These are phyloP conservation scores for Leucozona laternaria DNA, from an alignment of 2,888 invertebrate genomes.

Conservation along the genomic window DNA sequence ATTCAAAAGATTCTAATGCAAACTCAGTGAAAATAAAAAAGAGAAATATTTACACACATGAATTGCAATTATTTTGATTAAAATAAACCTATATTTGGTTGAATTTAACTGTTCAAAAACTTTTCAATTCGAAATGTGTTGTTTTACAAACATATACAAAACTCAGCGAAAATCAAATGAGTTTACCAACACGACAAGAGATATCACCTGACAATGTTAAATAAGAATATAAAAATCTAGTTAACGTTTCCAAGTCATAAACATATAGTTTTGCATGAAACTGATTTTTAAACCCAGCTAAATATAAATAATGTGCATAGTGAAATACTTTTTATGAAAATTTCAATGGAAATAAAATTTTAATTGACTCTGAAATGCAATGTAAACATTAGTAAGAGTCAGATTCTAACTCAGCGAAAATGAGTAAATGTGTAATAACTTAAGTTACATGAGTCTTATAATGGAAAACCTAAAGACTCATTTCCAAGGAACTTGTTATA, in stretches of 20 bases:
- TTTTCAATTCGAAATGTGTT: not conserved
- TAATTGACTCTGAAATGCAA: too few species aligned
- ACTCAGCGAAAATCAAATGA: not conserved
- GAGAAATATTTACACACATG: not conserved
- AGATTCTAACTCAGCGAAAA: too few species aligned
- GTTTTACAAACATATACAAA: not conserved
- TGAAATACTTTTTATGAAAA: not conserved
- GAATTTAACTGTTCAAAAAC: not conserved
- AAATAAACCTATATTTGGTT: not conserved
- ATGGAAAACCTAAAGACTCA: too few species aligned
- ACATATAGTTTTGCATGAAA: not conserved
- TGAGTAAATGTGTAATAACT: too few species aligned
- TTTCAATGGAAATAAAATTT: not conserved
- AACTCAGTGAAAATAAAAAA: not conserved
- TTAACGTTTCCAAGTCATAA: not conserved
- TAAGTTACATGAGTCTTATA: too few species aligned
- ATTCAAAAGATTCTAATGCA: not conserved
- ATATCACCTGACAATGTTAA: not conserved
- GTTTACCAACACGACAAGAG: not conserved
- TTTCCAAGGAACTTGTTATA: too few species aligned
- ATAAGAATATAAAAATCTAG: not conserved
- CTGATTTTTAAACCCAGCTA: conserved; percentile 4
- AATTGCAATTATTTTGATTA: not conserved
- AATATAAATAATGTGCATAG: not conserved
- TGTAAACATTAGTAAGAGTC: too few species aligned